Evolutionary conservation across 1,140 invertebrate species (phyloP).

Genomic region (Hyles vespertilio): DNA sequence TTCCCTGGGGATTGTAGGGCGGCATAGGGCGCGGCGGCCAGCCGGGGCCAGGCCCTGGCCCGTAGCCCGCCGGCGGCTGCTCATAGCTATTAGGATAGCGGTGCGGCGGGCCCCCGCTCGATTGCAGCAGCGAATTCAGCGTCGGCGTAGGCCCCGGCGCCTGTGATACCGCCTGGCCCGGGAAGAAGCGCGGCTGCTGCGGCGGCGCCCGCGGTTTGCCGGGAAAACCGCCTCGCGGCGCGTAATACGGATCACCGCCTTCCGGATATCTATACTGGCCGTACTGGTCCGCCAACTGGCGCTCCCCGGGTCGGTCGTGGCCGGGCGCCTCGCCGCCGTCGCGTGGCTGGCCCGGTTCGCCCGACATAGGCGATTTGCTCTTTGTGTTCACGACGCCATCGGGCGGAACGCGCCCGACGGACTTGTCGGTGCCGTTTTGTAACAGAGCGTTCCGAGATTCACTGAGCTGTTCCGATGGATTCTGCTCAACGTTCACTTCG

Average conservation of each 20-base stretch:
- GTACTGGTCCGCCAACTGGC: conserved; percentile 59
- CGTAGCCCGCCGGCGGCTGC: conserved; percentile 61
- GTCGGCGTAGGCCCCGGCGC: conserved; percentile 93
- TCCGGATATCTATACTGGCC: conserved; percentile 67
- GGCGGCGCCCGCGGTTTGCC: conserved; percentile 62
- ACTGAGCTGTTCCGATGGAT: conserved; percentile 77
- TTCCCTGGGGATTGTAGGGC: conserved; percentile 71
- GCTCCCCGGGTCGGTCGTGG: conserved; percentile 57
- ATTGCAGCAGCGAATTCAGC: conserved; percentile 91
- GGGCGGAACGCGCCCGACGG: conserved; percentile 69
- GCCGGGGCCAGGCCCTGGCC: conserved; percentile 58
- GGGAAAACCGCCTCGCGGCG: conserved; percentile 62
- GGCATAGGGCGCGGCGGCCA: conserved; percentile 70
- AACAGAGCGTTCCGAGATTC: conserved; percentile 78
- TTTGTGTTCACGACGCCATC: conserved; percentile 74
- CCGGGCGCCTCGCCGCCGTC: conserved; percentile 63
- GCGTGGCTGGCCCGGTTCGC: conserved; percentile 60
- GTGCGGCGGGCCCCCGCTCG: conserved; percentile 83
- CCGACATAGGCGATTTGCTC: conserved; percentile 72
- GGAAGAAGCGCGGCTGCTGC: conserved; percentile 77
- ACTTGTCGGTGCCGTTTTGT: conserved; percentile 78
- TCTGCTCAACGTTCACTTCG: conserved; percentile 78
- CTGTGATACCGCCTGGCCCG: conserved; percentile 82
- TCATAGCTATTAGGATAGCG: conserved; percentile 72
- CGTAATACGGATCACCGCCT: conserved; percentile 62